Conservation (phyloP, 2,888 invertebrate species). For the Tholera decimalis region DNA sequence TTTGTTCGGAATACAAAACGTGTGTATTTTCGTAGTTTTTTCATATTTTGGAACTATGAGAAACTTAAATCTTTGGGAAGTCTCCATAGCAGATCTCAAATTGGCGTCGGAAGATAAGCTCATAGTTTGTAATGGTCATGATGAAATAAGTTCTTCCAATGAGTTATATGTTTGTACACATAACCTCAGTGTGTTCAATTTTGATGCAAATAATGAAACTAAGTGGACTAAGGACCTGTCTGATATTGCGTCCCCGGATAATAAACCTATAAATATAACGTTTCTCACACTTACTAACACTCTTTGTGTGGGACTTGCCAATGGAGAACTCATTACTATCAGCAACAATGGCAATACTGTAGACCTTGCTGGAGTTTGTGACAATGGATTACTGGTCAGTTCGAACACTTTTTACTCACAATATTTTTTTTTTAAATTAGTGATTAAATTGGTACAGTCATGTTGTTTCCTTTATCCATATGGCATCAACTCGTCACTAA, state of each 20-base stretch:
- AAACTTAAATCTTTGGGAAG: constrained; percentile 83
- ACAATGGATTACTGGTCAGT: constrained; percentile 82
- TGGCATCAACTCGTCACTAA: background rate
- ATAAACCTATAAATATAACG: constrained; percentile 85
- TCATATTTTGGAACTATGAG: constrained; percentile 73
- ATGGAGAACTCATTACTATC: constrained; percentile 84
- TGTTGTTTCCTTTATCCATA: background rate
- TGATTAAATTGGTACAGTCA: background rate
- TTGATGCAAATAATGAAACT: constrained; percentile 74
- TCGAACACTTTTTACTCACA: background rate
- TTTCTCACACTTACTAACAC: constrained; percentile 80
- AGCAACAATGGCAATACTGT: constrained; percentile 73
- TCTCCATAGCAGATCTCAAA: constrained; percentile 73
- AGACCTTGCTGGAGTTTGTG: constrained; percentile 80
- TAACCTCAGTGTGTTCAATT: constrained; percentile 81
- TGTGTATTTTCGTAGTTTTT: constrained; percentile 43
- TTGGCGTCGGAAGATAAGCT: constrained; percentile 69
- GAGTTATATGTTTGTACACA: constrained; percentile 82
- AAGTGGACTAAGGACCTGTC: constrained; percentile 81
- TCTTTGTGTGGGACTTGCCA: constrained; percentile 81
- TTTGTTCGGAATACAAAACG: constrained; percentile 46
- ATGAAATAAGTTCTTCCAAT: constrained; percentile 75
- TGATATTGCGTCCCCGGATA: constrained; percentile 80
- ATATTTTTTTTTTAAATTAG: too few relatives aligned
- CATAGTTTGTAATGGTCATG: constrained; percentile 79